phyloP scores from a whole-genome alignment of 2,113 vertebrate genomes.

The Antechinus flavipes region DNA sequence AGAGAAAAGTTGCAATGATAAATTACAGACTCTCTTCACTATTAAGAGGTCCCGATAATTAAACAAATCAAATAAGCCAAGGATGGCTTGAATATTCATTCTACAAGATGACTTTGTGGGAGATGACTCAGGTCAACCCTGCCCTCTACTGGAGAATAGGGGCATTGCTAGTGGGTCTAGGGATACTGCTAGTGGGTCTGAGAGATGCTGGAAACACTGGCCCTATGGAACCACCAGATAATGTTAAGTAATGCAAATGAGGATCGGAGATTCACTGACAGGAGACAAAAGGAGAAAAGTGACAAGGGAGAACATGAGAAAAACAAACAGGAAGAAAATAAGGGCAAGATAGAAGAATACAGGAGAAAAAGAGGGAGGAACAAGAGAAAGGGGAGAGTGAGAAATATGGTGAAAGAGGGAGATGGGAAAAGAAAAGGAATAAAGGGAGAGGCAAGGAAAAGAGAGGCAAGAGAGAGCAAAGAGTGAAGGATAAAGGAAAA shows the following conservation, averaged over 20 bases:
- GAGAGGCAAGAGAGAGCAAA: background rate
- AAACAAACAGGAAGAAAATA: background rate
- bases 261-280: background rate
- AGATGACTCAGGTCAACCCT: background rate
- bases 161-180: background rate
- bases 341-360: background rate
- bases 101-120: background rate
- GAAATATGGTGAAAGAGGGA: background rate
- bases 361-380: background rate
- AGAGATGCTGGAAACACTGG: rapidly evolving
- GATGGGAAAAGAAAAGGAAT: background rate
- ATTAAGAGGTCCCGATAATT: background rate
- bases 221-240: background rate
- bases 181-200: background rate
- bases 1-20: background rate
- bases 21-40: background rate
- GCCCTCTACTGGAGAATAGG: constrained; percentile 49
- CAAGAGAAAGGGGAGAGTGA: background rate
- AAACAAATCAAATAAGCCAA: background rate
- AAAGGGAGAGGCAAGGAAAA: no score
- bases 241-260: background rate
- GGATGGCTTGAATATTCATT: background rate
- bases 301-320: no score
- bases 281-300: background rate
- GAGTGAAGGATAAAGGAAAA: background rate